Percentiles rank a stretch among this genome's conserved stretches.
Evolutionary conservation across 2,113 vertebrate species (phyloP).

Genomic region (Polypterus bichir): DNA sequence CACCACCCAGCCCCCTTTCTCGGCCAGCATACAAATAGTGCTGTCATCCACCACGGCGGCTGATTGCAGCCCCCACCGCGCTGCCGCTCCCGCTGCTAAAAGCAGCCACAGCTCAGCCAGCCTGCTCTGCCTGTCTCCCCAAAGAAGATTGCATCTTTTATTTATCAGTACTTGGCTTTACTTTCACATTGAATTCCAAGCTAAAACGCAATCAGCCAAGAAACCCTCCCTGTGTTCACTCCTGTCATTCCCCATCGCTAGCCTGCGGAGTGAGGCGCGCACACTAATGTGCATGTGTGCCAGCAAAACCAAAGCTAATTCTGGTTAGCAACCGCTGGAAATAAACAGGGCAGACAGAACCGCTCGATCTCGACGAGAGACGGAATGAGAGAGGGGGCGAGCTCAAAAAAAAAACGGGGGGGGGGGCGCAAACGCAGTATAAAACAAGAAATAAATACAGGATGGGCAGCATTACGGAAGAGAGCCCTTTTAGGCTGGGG

Average conservation of each 20-base stretch:
- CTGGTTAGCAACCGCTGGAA: constrained; percentile 31
- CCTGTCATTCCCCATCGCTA: constrained; percentile 82
- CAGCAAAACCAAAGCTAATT: constrained; percentile 40
- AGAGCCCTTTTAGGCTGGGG: constrained; percentile 29
- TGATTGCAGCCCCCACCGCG: constrained; percentile 51
- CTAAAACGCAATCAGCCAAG: constrained; percentile 89
- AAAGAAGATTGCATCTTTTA: constrained; percentile 91
- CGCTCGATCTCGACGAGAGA: constrained; percentile 24
- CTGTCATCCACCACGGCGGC: constrained; percentile 31
- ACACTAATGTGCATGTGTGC: constrained; percentile 20
- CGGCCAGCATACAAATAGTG: neutral
- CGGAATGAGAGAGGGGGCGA: constrained; percentile 9
- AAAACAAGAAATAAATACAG: neutral
- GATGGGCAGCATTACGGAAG: constrained; percentile 31
- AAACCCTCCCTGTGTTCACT: constrained; percentile 75
- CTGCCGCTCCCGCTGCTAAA: constrained; percentile 46
- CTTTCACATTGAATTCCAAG: constrained; percentile 90
- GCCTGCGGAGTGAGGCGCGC: constrained; percentile 64
- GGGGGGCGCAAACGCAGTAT: neutral
- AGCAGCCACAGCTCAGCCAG: constrained; percentile 52
- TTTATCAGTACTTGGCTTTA: constrained; percentile 84
- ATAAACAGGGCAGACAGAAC: constrained; percentile 14
- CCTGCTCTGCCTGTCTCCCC: constrained; percentile 46
- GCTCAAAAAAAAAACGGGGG: neutral
- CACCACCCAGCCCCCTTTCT: no score